Base-by-base conservation (phyloP, 1,140 invertebrate genomes). In the Drosophila mayri region DNA sequence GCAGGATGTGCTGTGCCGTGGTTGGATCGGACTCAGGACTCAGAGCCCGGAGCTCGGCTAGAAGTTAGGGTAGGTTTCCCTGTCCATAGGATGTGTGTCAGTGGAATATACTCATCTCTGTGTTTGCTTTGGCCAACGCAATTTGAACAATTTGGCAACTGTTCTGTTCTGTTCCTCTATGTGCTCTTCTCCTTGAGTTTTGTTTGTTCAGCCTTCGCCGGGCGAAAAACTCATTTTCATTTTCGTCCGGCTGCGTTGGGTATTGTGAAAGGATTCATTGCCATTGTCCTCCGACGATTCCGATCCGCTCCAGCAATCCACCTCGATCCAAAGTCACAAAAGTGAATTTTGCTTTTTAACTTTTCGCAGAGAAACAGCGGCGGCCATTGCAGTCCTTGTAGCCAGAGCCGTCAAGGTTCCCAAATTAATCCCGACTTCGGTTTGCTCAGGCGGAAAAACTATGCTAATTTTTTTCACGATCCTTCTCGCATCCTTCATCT, bases 321-420 rank as follows among this genome's bases (percentile, higher is more conserved):
- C 44, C 74, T 88, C 76, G 68, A 76, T 38, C 35, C 76, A 91
- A 91, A 91, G 90, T 91, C 90, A 91, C 76, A 72, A 91, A 91
- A 91, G 90, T 83, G 81, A 90, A 90, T 91, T 84, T 86, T 83
- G 70, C 90, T 91, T 91, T 91, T 91, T 91, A 91, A 91, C 90
- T 91, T 91, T 82, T 88, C 67, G 79, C 82, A 47, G 44, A 46
- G 43, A 43, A 10, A 18, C 40, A 11, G n/a, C n/a, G 32, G 75
- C 76, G 67, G 68, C 68, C 77, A 79, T 78, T 78, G 52, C 66
- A 38, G 55, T 38, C 28, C 64, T 25, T 22, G 6, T 12, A 12
- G 30, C 16, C 47, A 30, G 6, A 52, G 49, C 50, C 62, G 63
- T 60, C 46, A 59, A 57, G 63, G 63, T 76, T 68, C 41, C 74